A percentile compares a stretch with the other conserved stretches of the same genome.
phyloP scores from a whole-genome alignment of 1,140 invertebrate genomes.

The Aphelenchoides besseyi region DNA sequence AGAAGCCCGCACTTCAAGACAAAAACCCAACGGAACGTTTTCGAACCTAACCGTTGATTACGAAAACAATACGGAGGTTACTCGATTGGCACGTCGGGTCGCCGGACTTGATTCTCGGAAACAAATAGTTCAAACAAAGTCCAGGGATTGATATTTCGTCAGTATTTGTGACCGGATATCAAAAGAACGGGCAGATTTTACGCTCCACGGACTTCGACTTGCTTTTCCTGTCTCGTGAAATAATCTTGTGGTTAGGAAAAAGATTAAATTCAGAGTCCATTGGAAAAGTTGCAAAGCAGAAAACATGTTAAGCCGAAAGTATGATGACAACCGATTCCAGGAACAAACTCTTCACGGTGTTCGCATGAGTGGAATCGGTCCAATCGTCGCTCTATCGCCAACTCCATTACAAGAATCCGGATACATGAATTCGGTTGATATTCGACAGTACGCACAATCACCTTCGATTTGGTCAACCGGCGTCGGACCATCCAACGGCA shows the following conservation, averaged over 20 bases:
- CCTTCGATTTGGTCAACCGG: background rate
- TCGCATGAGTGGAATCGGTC: constrained; percentile 25
- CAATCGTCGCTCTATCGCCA: constrained; percentile 16
- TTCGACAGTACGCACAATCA: constrained; percentile 11
- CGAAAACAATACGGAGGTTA: no score
- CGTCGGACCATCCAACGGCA: background rate
- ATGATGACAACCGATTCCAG: constrained; percentile 21
- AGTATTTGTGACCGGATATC: background rate
- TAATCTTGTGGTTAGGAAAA: background rate
- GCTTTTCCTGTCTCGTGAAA: background rate
- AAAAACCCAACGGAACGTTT: no score
- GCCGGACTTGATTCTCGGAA: no score
- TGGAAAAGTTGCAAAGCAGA: no score
- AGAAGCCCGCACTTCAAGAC: no score
- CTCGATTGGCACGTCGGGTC: no score
- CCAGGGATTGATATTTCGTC: no score
- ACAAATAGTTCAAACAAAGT: no score
- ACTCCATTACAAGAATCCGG: constrained; percentile 5
- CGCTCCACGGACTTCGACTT: background rate
- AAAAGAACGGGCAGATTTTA: background rate
- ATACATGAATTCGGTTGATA: constrained; percentile 16
- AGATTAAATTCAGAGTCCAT: background rate
- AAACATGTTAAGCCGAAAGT: no score
- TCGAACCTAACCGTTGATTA: no score
- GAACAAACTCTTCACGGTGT: constrained; percentile 31